Percentiles rank a stretch among this genome's conserved stretches.
Evolutionary conservation across 2,113 vertebrate genomes (phyloP).

Genomic region (Microcebus murinus): DNA sequence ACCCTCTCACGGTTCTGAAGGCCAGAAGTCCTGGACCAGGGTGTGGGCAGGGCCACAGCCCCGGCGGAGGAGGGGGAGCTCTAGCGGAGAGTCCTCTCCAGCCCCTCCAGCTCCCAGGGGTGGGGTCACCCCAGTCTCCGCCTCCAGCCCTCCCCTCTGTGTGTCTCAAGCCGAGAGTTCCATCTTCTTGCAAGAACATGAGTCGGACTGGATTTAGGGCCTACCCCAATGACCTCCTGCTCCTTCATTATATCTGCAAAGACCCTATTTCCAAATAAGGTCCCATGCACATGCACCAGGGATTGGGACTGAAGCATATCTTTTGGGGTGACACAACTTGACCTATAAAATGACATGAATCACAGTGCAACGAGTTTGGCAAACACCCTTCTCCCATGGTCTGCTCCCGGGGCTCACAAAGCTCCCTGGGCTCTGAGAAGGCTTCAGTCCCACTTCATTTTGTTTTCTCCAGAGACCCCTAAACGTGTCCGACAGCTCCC

Average conservation of each 20-base stretch:
- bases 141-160: too few relatives aligned
- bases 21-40: too few relatives aligned
- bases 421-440: fast-evolving
- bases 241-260: background rate
- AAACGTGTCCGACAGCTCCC: fast-evolving
- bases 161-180: fast-evolving
- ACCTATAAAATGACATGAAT: fast-evolving
- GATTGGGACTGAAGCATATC: fast-evolving
- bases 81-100: fast-evolving
- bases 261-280: background rate
- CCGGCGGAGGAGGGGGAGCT: background rate
- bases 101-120: too few relatives aligned
- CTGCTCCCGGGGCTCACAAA: fast-evolving
- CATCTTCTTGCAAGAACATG: background rate
- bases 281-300: fast-evolving
- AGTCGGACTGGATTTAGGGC: background rate
- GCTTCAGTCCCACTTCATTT: fast-evolving
- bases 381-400: fast-evolving
- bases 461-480: background rate
- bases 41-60: fast-evolving
- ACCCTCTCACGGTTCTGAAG: background rate
- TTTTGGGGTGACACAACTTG: too few relatives aligned
- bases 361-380: fast-evolving
- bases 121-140: fast-evolving
- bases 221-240: background rate